Evolutionary conservation across 2,113 vertebrate species (phyloP).

Genomic region (Tragelaphus scriptus): DNA sequence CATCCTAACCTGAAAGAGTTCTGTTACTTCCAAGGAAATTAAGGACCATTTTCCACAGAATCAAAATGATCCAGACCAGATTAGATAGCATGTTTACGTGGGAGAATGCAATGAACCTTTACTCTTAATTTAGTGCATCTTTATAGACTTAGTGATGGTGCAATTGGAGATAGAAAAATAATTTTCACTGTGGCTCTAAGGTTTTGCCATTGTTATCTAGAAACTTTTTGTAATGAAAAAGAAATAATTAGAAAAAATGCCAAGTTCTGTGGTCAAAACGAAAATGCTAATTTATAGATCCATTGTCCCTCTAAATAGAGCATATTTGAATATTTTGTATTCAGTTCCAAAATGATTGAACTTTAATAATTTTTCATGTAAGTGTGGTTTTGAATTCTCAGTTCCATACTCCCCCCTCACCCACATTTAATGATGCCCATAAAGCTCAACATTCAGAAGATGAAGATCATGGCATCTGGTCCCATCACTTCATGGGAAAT

Average conservation of each 20-base stretch:
- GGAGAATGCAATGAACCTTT: background rate
- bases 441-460: too few relatives aligned
- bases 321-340: background rate
- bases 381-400: background rate
- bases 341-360: background rate
- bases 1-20: background rate
- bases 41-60: background rate
- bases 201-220: background rate
- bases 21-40: background rate
- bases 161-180: background rate
- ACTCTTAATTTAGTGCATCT: background rate
- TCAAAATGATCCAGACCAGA: background rate
- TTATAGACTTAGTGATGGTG: background rate
- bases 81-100: background rate
- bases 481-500: too few relatives aligned
- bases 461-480: too few relatives aligned
- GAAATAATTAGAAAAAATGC: background rate
- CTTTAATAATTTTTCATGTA: background rate
- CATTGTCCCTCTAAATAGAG: background rate
- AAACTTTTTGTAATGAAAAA: background rate
- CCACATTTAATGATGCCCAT: background rate
- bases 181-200: background rate
- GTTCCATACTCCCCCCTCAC: too few relatives aligned
- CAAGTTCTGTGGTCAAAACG: background rate
- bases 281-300: background rate